Evolutionary conservation across 2,888 invertebrate species (phyloP).

Genomic region (Agrochola lychnidis): DNA sequence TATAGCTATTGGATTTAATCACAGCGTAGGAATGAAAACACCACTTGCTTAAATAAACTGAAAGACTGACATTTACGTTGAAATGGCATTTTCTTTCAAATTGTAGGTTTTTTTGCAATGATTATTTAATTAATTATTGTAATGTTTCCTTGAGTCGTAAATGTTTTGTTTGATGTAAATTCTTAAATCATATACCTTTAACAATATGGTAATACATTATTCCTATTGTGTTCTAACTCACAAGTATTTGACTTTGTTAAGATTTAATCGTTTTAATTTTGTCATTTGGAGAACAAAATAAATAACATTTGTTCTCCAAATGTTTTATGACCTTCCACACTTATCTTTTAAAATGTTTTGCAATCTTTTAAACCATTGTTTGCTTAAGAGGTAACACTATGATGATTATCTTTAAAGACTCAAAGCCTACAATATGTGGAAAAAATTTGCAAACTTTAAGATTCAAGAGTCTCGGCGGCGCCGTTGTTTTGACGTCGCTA

Average conservation of each 20-base stretch:
- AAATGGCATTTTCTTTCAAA: background rate
- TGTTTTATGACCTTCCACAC: background rate
- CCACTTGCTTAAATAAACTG: background rate
- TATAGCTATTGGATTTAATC: background rate
- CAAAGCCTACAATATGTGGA: conserved; percentile 21
- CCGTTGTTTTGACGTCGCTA: conserved; percentile 78
- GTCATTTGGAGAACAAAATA: background rate
- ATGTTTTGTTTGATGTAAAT: background rate
- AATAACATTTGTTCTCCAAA: background rate
- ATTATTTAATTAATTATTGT: background rate
- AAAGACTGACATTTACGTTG: background rate
- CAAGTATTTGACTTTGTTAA: background rate
- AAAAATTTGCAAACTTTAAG: conserved; percentile 52
- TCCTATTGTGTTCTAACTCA: background rate
- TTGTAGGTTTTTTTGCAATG: background rate
- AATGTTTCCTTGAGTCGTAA: background rate
- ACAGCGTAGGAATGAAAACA: background rate
- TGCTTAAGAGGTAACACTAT: background rate
- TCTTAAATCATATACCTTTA: conserved; percentile 2
- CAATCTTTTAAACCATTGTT: background rate
- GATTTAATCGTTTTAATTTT: background rate
- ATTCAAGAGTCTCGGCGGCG: conserved; percentile 61
- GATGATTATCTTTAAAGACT: background rate
- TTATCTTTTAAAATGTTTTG: background rate
- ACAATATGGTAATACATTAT: background rate